Conservation (phyloP, 2,888 invertebrate species). For the Eristalinus aeneus region DNA sequence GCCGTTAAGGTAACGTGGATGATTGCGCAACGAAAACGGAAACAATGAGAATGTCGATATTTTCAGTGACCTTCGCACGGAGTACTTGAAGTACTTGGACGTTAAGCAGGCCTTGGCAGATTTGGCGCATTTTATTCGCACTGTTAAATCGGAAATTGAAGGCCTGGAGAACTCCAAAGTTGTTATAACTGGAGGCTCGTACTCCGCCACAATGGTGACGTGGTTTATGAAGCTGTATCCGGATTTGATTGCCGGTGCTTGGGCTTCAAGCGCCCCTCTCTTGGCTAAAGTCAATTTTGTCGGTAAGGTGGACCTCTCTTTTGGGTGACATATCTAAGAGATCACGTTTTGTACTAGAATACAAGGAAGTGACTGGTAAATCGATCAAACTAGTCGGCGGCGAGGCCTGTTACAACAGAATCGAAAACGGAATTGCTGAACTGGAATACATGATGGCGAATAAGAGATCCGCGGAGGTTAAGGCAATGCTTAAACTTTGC, state of each 20-base stretch:
- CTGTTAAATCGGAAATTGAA: slow-evolving; percentile 77
- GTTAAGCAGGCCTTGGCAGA: slow-evolving; percentile 86
- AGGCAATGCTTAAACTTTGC: slow-evolving; percentile 77
- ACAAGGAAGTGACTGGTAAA: slow-evolving; percentile 78
- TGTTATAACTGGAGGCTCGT: slow-evolving; percentile 85
- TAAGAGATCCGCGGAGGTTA: slow-evolving; percentile 75
- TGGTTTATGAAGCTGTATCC: slow-evolving; percentile 86
- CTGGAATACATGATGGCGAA: slow-evolving; percentile 75
- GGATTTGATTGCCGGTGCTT: slow-evolving; percentile 83
- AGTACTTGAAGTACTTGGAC: slow-evolving; percentile 83
- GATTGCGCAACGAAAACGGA: neutral
- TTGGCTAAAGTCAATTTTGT: slow-evolving; percentile 84
- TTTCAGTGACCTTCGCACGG: slow-evolving; percentile 82
- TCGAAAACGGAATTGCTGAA: slow-evolving; percentile 77
- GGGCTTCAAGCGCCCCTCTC: slow-evolving; percentile 86
- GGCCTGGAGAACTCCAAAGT: slow-evolving; percentile 79
- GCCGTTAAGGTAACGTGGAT: slow-evolving; percentile 84
- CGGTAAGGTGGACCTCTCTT: slow-evolving; percentile 50
- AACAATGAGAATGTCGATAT: neutral
- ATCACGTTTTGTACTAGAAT: slow-evolving; percentile 73
- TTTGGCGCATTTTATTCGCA: slow-evolving; percentile 84
- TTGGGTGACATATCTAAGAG: neutral
- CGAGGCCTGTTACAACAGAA: slow-evolving; percentile 76
- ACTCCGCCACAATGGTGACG: slow-evolving; percentile 85
- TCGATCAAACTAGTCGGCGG: slow-evolving; percentile 76